phyloP scores from a whole-genome alignment of 2,113 vertebrate species.

The Candoia aspera region DNA sequence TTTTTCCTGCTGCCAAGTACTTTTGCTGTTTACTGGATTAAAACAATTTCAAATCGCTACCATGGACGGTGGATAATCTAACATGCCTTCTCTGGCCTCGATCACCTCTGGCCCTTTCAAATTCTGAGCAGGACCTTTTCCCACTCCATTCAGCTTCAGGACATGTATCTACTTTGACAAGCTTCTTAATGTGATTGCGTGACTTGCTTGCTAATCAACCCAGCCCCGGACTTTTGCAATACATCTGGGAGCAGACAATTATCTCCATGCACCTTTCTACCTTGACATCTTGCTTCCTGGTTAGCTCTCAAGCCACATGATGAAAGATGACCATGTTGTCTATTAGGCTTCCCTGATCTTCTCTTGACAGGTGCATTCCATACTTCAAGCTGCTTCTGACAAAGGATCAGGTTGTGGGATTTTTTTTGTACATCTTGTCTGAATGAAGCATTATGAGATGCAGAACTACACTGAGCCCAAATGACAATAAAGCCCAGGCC shows the following conservation, averaged over 20 bases:
- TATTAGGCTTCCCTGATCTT: background rate
- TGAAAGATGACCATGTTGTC: background rate
- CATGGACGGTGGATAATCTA: slow-evolving; percentile 7
- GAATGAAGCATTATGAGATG: slow-evolving; percentile 5
- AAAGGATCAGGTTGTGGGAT: background rate
- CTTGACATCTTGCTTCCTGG: slow-evolving; percentile 24
- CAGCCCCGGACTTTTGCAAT: slow-evolving; percentile 24
- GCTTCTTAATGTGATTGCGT: slow-evolving; percentile 43
- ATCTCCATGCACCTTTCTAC: slow-evolving; percentile 27
- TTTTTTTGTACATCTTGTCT: background rate
- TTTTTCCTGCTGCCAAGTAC: background rate
- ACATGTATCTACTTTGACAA: slow-evolving; percentile 43
- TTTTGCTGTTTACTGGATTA: background rate
- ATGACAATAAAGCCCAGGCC: background rate
- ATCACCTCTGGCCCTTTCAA: background rate
- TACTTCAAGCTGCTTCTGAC: background rate
- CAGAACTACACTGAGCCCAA: background rate
- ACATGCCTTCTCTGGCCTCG: background rate
- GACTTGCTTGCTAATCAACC: slow-evolving; percentile 55
- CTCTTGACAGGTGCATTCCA: background rate
- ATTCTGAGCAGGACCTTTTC: slow-evolving; percentile 32
- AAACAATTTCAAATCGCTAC: background rate
- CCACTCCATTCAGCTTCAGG: slow-evolving; percentile 48
- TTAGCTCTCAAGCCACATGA: background rate
- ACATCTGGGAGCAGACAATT: slow-evolving; percentile 6